These are phyloP conservation scores for Myotis yumanensis DNA, from an alignment of 2,113 vertebrate genomes.

Conservation along the genomic window DNA sequence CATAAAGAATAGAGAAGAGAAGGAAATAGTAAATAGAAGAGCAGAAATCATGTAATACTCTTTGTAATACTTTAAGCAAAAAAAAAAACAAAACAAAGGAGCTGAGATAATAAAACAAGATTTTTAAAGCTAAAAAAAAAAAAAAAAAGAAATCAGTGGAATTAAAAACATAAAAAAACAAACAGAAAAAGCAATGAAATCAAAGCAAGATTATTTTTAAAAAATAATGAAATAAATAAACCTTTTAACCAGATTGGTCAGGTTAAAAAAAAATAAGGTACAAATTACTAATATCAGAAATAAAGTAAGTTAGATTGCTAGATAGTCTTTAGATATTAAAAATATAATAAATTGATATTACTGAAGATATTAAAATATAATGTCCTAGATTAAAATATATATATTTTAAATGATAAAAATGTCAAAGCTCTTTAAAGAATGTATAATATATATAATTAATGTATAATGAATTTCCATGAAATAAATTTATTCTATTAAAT, in stretches of 20 bases:
- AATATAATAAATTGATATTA: neutral
- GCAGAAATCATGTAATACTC: neutral
- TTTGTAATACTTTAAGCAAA: too few relatives aligned
- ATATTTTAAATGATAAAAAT: neutral
- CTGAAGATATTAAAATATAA: neutral
- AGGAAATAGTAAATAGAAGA: neutral
- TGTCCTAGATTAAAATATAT: neutral
- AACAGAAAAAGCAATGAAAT: neutral
- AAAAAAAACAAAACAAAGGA: too few relatives aligned
- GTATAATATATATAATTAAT: neutral
- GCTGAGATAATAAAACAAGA: too few relatives aligned
- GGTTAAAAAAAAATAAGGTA: neutral
- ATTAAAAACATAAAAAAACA: neutral
- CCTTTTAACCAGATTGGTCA: neutral
- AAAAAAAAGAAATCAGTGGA: neutral
- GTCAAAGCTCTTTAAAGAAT: neutral
- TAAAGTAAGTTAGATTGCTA: neutral
- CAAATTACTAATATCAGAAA: neutral
- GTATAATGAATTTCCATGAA: neutral
- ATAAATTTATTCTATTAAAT: neutral
- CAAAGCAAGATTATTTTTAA: neutral
- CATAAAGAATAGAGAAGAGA: neutral
- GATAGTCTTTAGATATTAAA: neutral
- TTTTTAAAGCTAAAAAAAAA: too few relatives aligned
- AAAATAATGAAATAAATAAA: neutral